Conservation (phyloP, 2,888 invertebrate genomes). For the Coelogynopora nodosa region DNA sequence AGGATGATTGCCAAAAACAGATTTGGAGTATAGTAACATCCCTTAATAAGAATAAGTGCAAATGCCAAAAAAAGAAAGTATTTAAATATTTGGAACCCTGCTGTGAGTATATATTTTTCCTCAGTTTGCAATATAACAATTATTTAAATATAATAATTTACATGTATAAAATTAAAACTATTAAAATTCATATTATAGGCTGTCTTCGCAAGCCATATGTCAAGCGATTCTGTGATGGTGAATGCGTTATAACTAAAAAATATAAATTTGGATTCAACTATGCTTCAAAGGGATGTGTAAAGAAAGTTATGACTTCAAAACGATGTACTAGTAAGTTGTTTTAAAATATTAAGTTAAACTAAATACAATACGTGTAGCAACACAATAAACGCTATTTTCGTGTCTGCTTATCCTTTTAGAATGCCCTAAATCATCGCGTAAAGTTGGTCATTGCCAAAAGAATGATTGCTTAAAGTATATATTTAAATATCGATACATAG, state of each 20-base stretch:
- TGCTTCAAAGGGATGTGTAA: neutral
- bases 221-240: constrained; percentile 2
- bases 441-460: neutral
- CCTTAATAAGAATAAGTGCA: neutral
- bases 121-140: too few species aligned
- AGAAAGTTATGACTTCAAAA: neutral
- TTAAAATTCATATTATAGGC: neutral
- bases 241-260: constrained; percentile 22
- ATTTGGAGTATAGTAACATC: neutral
- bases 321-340: neutral
- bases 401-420: too few species aligned
- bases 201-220: constrained; percentile 11
- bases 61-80: constrained; percentile 1
- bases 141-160: too few species aligned
- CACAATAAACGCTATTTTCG: neutral
- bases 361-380: neutral
- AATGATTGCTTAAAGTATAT: neutral
- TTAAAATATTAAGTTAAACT: neutral
- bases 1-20: neutral
- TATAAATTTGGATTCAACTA: neutral
- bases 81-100: constrained; percentile 22
- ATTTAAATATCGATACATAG: constrained; percentile 27
- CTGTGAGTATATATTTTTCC: neutral
- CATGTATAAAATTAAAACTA: neutral
- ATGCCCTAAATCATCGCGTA: constrained; percentile 1